Evolutionary conservation across 2,888 invertebrate species (phyloP).

Genomic region (Nebria brevicollis): DNA sequence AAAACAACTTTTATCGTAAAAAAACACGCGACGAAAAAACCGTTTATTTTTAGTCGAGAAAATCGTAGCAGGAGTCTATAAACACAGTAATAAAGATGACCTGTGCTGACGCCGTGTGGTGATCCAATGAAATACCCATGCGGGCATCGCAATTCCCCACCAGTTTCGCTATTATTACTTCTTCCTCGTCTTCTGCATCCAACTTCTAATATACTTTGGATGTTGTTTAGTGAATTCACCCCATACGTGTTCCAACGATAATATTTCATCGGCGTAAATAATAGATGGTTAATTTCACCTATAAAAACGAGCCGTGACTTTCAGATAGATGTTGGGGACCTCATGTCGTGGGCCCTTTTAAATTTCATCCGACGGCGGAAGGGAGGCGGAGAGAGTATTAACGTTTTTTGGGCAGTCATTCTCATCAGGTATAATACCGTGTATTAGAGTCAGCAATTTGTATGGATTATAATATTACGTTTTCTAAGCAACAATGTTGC

Average conservation of each 20-base stretch:
- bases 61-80: conserved; percentile 36
- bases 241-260: conserved; percentile 33
- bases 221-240: conserved; percentile 19
- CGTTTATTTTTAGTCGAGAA: conserved; percentile 29
- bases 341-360: conserved; percentile 20
- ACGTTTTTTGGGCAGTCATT: not conserved
- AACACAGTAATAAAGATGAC: conserved; percentile 43
- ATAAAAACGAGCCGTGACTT: conserved; percentile 43
- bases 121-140: conserved; percentile 2
- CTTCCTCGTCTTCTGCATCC: not conserved
- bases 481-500: not conserved
- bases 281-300: conserved; percentile 41
- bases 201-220: conserved; percentile 2
- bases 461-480: not conserved
- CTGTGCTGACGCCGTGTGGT: conserved; percentile 7
- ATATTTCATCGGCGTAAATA: conserved; percentile 45
- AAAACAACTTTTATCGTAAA: conserved; percentile 42
- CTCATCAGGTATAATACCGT: not conserved
- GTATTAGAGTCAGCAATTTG: not conserved
- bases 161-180: not conserved
- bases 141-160: not conserved
- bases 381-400: not conserved
- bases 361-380: not conserved
- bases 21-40: conserved; percentile 20
- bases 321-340: conserved; percentile 35